phyloP scores from a whole-genome alignment of 2,113 vertebrate genomes.

The Dicaeum eximium region DNA sequence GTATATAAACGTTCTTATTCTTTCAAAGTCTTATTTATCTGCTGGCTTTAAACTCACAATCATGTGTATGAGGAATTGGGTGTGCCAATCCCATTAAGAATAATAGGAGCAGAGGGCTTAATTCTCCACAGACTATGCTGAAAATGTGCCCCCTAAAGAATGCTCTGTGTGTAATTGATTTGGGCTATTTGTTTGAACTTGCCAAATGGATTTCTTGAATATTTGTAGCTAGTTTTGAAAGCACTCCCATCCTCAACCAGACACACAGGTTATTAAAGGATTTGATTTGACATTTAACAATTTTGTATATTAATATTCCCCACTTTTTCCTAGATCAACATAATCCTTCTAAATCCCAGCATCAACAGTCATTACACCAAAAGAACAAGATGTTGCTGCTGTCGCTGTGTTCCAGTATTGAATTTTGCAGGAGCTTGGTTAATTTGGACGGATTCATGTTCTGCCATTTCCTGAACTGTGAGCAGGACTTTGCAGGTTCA shows the following conservation, averaged over 20 bases:
- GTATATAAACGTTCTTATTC: background rate
- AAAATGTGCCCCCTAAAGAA: conserved; percentile 65
- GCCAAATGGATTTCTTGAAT: conserved; percentile 74
- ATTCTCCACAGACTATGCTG: conserved; percentile 26
- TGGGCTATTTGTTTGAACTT: conserved; percentile 74
- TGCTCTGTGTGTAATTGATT: conserved; percentile 52
- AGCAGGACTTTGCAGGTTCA: conserved; percentile 69
- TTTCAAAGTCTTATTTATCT: conserved; percentile 17
- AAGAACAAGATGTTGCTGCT: conserved; percentile 73
- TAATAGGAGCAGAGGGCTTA: conserved; percentile 47
- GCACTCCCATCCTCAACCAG: conserved; percentile 67
- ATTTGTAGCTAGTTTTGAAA: conserved; percentile 72
- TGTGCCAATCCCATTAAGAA: conserved; percentile 27
- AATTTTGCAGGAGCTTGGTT: conserved; percentile 58
- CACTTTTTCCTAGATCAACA: conserved; percentile 70
- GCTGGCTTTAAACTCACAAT: conserved; percentile 31
- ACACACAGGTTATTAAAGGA: conserved; percentile 75
- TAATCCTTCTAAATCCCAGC: conserved; percentile 74
- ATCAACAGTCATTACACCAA: conserved; percentile 72
- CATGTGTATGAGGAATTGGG: conserved; percentile 29
- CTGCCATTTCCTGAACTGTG: conserved; percentile 70
- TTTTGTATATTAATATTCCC: conserved; percentile 78
- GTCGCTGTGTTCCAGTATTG: conserved; percentile 17
- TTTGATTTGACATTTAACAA: conserved; percentile 77
- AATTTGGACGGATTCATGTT: conserved; percentile 71